phyloP scores from a whole-genome alignment of 92 coral and sea anemone genomes.

The Ricordea florida region DNA sequence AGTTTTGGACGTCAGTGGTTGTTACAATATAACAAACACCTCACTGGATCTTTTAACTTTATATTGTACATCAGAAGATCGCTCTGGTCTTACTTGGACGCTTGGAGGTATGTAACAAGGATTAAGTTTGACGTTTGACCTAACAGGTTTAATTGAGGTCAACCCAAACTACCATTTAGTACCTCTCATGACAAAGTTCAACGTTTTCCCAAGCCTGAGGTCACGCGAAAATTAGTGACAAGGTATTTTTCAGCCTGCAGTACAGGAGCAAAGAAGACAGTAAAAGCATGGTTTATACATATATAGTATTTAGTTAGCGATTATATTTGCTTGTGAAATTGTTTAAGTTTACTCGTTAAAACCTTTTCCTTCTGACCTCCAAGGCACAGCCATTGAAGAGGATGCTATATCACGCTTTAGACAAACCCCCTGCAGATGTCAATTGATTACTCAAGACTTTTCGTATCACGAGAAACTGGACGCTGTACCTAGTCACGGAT shows the following conservation, averaged over 20 bases:
- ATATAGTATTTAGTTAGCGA: too few relatives aligned
- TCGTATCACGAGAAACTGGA: not conserved
- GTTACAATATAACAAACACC: constrained; percentile 52
- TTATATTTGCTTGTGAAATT: too few relatives aligned
- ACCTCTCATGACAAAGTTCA: too few relatives aligned
- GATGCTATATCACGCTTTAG: constrained; percentile 3
- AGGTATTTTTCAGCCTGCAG: too few relatives aligned
- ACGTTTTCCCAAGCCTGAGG: too few relatives aligned
- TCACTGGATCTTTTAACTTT: constrained; percentile 49
- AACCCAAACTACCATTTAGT: too few relatives aligned
- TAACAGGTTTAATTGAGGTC: not conserved
- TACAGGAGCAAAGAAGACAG: too few relatives aligned
- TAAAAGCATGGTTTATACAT: too few relatives aligned
- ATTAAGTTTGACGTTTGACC: not conserved
- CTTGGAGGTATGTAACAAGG: constrained; percentile 65
- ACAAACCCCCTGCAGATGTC: not conserved
- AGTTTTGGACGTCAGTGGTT: constrained; percentile 76
- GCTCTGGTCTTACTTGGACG: constrained; percentile 52
- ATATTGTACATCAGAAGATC: constrained; percentile 28
- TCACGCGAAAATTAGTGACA: too few relatives aligned
- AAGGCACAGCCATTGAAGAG: constrained; percentile 32
- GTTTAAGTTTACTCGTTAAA: too few relatives aligned
- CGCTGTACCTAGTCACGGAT: constrained; percentile 19
- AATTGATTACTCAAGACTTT: not conserved
- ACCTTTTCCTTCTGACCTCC: not conserved